Percentiles rank a stretch among this genome's conserved stretches.
Conservation (phyloP, 2,888 invertebrate genomes). For the Morpho achilles region DNA sequence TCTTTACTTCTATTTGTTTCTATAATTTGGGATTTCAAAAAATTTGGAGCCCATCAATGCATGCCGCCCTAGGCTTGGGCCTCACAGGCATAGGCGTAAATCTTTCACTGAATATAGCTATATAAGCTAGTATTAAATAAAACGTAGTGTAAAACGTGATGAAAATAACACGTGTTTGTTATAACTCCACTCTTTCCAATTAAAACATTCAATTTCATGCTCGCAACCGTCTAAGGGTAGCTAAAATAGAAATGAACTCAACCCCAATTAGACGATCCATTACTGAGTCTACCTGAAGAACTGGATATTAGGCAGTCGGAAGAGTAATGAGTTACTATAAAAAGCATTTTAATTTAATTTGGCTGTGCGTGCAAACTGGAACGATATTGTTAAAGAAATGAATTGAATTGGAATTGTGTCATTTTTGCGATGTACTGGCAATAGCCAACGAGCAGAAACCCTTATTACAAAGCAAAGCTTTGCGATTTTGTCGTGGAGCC, state of each 20-base stretch:
- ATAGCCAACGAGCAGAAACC: too few species aligned
- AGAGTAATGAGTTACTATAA: background rate
- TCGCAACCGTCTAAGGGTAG: constrained; percentile 25
- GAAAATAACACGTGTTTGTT: constrained; percentile 5
- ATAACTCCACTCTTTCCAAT: constrained; percentile 24
- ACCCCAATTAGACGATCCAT: constrained; percentile 55
- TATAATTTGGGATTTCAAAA: too few species aligned
- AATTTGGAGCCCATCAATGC: too few species aligned
- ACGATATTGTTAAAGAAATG: too few species aligned
- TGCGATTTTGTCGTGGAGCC: too few species aligned
- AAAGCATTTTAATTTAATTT: too few species aligned
- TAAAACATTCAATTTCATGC: constrained; percentile 29
- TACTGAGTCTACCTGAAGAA: constrained; percentile 30
- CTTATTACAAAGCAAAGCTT: too few species aligned
- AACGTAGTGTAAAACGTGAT: background rate
- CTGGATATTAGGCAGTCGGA: constrained; percentile 11
- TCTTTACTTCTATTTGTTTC: too few species aligned
- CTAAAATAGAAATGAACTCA: constrained; percentile 38
- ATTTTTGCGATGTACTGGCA: too few species aligned
- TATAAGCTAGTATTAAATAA: background rate
- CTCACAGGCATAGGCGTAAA: background rate
- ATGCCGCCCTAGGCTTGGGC: too few species aligned
- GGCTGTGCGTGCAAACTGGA: too few species aligned
- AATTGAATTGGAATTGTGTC: too few species aligned
- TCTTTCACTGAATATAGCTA: background rate